These are phyloP conservation scores for Sardina pilchardus DNA, from an alignment of 2,113 vertebrate species.

Conservation along the genomic window DNA sequence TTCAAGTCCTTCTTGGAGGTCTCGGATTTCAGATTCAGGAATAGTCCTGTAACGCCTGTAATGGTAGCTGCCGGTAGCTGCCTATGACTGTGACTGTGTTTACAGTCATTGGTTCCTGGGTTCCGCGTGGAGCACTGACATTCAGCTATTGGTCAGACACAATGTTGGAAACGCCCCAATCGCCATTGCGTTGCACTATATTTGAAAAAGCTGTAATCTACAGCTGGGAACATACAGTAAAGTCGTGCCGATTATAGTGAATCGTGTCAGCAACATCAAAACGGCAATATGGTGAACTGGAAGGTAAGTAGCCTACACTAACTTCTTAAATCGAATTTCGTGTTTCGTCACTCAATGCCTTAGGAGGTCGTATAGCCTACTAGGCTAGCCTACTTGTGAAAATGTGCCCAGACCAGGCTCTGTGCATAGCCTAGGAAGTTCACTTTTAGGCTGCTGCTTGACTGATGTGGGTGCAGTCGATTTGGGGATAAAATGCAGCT, in stretches of 20 bases:
- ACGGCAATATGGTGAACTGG: slow-evolving; percentile 3
- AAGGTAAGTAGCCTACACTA: background rate
- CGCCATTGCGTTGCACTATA: background rate
- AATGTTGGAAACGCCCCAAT: background rate
- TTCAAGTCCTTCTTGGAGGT: too few species aligned
- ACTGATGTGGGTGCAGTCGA: background rate
- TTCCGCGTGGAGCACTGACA: background rate
- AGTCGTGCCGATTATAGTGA: background rate
- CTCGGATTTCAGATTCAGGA: too few species aligned
- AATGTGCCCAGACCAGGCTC: background rate
- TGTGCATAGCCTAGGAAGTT: background rate
- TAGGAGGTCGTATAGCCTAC: too few species aligned
- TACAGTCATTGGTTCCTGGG: background rate
- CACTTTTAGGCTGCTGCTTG: too few species aligned
- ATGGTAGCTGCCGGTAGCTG: too few species aligned
- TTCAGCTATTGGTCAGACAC: background rate
- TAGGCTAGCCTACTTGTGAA: too few species aligned
- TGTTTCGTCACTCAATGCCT: too few species aligned
- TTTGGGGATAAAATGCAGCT: too few species aligned
- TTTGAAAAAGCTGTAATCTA: background rate
- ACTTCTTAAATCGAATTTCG: too few species aligned
- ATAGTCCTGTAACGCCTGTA: too few species aligned
- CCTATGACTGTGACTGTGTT: background rate
- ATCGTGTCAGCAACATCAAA: background rate
- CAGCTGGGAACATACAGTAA: background rate